Base-by-base conservation (phyloP, 1,140 invertebrate species). In the Diabrotica virgifera region DNA sequence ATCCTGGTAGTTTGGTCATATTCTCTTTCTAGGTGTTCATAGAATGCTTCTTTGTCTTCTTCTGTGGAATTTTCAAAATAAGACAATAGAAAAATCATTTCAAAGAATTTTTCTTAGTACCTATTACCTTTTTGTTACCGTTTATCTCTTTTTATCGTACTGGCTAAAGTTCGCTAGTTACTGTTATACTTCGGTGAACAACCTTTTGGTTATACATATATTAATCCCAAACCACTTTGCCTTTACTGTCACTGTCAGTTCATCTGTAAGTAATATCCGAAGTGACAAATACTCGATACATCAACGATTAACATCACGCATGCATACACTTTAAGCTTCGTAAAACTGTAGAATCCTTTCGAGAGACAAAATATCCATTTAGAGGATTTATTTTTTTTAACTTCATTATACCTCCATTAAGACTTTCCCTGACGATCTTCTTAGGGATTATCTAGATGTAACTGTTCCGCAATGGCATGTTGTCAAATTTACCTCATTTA, bases 391-490 rank as follows among this genome's bases (percentile, higher is more conserved):
- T 57, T 36, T 36, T 57, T 40, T 57, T 57, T 11, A 36, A 37
- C 12, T 36, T 57, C 36, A 36, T 37, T 36, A 50, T 60, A 14
- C 59, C 12, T 60, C 14, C 37, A 52, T 11, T 14, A 60, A 50
- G 38, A 60, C 38, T 50, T 50, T 60, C 46, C 14, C 59, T 52
- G 46, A 36, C 13, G 59, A 60, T 60, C 59, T 46, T 60, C 59
- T 60, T 60, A 60, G 52, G 59, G 59, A 60, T 60, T 60, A 60
- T 60, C 59, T 60, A 60, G 59, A 60, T 60, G 59, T 60, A 60
- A 60, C 59, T 60, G 59, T 60, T 60, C 24, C 59, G 46, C n/a
- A 50, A 52, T 60, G 59, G 50, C 59, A 60, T 60, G 59, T 60
- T 60, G 59, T 60, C 59, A 60, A 60, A 60, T 60, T 60, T 50